Percentiles rank a stretch among this genome's conserved stretches.
Conservation (phyloP, 2,797 vertebrate species). For the Sebastes taczanowskii region DNA sequence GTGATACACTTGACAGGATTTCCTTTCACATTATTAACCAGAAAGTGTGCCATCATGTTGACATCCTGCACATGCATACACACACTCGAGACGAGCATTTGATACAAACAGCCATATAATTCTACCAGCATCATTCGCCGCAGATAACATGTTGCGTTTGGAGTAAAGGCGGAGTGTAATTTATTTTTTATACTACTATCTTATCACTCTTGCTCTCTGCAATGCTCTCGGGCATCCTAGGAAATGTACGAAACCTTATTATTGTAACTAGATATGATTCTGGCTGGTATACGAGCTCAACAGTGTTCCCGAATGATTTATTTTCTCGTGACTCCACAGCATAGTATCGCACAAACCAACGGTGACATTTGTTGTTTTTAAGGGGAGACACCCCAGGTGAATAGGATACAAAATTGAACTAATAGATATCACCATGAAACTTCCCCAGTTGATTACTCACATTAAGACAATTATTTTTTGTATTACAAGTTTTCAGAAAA, state of each 20-base stretch:
- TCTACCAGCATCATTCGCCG: not conserved
- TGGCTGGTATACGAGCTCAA: not conserved
- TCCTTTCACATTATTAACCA: not conserved
- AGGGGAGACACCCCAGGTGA: too few relatives aligned
- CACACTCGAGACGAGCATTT: not conserved
- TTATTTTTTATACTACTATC: not conserved
- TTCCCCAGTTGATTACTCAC: too few relatives aligned
- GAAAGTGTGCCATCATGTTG: not conserved
- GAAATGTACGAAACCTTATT: slow-evolving; percentile 11
- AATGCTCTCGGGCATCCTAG: not conserved
- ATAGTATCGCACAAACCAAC: not conserved
- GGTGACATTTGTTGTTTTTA: not conserved
- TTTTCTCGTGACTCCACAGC: not conserved
- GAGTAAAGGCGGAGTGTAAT: not conserved
- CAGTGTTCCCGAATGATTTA: not conserved
- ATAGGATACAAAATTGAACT: too few relatives aligned
- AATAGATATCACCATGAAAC: too few relatives aligned
- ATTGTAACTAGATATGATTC: not conserved
- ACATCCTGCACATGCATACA: not conserved
- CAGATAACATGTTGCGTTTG: not conserved
- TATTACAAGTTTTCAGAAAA: too few relatives aligned
- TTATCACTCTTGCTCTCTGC: not conserved
- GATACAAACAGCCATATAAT: not conserved
- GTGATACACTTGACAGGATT: not conserved
- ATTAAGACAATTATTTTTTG: too few relatives aligned